These are phyloP conservation scores for Microctenopoma stevenorrisi DNA, from an alignment of 2,797 vertebrate genomes.

Conservation along the genomic window DNA sequence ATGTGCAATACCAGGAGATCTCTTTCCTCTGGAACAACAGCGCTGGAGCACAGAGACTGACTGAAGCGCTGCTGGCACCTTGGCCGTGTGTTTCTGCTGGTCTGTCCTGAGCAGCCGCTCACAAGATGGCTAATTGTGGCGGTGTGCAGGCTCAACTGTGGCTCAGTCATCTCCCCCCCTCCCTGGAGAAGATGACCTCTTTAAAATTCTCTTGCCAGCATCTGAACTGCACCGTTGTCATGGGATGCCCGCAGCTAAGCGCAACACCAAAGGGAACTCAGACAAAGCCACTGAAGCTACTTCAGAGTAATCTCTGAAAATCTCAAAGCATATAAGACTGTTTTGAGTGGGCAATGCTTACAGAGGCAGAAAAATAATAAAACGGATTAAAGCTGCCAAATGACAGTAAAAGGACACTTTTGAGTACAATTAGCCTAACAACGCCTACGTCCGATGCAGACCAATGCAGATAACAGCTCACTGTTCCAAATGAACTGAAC, in stretches of 20 bases:
- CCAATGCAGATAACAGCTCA: conserved; percentile 65
- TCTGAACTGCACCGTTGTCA: conserved; percentile 58
- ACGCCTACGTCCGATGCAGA: conserved; percentile 61
- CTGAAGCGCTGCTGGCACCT: conserved; percentile 53
- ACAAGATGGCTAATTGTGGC: conserved; percentile 51
- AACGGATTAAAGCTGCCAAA: conserved; percentile 65
- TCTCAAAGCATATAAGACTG: conserved; percentile 34
- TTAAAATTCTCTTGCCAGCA: conserved; percentile 70
- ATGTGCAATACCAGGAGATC: conserved; percentile 16
- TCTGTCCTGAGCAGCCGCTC: conserved; percentile 57
- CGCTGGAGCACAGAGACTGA: conserved; percentile 14
- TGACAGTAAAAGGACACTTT: conserved; percentile 66
- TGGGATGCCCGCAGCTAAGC: conserved; percentile 53
- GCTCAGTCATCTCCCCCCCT: conserved; percentile 64
- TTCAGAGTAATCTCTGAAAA: conserved; percentile 60
- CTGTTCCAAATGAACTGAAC: conserved; percentile 62
- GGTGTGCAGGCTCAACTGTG: conserved; percentile 69
- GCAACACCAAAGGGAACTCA: conserved; percentile 38
- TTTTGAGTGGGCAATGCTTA: conserved; percentile 45
- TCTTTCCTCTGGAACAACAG: conserved; percentile 21
- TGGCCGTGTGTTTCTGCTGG: conserved; percentile 42
- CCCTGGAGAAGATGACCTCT: conserved; percentile 77
- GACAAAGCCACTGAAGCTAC: conserved; percentile 54
- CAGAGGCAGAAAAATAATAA: conserved; percentile 48
- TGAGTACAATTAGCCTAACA: conserved; percentile 69